These are phyloP conservation scores for Petrocephalus schoutedeni DNA, from an alignment of 2,797 vertebrate species.

Conservation along the genomic window DNA sequence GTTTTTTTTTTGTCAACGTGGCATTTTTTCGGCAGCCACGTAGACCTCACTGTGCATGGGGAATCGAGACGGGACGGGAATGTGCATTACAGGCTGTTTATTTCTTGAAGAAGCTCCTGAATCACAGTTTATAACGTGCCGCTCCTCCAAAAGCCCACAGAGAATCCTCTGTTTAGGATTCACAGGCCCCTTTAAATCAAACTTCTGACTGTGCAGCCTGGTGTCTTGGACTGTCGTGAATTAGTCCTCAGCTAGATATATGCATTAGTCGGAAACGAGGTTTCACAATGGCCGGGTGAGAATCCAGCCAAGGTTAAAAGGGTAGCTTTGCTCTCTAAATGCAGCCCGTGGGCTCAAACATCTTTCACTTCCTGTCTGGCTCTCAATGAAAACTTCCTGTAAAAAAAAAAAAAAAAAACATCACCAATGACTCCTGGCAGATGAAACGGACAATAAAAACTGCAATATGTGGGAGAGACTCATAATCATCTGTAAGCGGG, in stretches of 20 bases:
- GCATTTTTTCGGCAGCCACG: background rate
- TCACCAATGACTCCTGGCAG: background rate
- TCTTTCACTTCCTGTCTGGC: slow-evolving; percentile 21
- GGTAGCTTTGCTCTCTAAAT: slow-evolving; percentile 42
- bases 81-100: background rate
- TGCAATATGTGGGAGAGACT: background rate
- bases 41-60: background rate
- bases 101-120: background rate
- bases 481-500: background rate
- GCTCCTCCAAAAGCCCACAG: background rate
- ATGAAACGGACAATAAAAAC: background rate
- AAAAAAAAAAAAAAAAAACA: background rate
- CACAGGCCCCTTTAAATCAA: background rate
- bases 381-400: slow-evolving; percentile 6
- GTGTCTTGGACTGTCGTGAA: background rate
- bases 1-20: background rate
- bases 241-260: slow-evolving; percentile 39
- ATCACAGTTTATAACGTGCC: background rate
- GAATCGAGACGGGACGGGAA: background rate
- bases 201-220: background rate
- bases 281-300: slow-evolving; percentile 52
- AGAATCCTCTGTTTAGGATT: background rate
- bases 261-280: slow-evolving; percentile 51
- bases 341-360: background rate
- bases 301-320: slow-evolving; percentile 64